Conservation (phyloP, 1,140 invertebrate species). For the Monochamus saltuarius region DNA sequence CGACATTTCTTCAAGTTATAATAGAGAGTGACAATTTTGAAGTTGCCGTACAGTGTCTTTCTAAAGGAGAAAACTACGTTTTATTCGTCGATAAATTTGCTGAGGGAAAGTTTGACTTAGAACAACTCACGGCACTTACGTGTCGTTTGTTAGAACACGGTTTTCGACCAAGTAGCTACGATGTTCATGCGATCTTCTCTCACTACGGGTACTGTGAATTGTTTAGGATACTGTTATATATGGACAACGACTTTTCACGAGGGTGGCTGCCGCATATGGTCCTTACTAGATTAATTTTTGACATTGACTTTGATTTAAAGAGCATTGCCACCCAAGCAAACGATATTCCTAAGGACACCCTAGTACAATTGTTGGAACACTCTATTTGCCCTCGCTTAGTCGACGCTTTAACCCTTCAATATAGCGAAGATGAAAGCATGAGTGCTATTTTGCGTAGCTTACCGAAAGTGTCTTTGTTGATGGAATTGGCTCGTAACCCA, state of each 20-base stretch:
- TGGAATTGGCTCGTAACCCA: slow-evolving; percentile 18
- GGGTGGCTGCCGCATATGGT: neutral
- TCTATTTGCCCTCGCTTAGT: slow-evolving; percentile 5
- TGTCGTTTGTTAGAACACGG: slow-evolving; percentile 20
- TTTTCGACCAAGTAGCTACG: slow-evolving; percentile 1
- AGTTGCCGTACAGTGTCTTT: slow-evolving; percentile 15
- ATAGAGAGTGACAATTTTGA: slow-evolving; percentile 7
- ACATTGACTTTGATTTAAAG: slow-evolving; percentile 1
- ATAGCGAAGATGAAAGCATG: neutral
- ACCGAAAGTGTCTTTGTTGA: slow-evolving; percentile 4
- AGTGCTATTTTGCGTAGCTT: slow-evolving; percentile 3
- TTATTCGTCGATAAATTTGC: slow-evolving; percentile 2
- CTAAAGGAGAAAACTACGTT: slow-evolving; percentile 1
- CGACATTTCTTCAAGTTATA: slow-evolving; percentile 17
- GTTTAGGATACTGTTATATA: slow-evolving; percentile 15
- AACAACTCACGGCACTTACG: slow-evolving; percentile 14
- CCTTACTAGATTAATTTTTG: neutral
- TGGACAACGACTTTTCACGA: neutral
- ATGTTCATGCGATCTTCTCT: slow-evolving; percentile 9
- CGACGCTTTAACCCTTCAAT: neutral
- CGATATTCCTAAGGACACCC: neutral
- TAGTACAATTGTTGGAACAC: too few species aligned
- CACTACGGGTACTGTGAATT: slow-evolving; percentile 20
- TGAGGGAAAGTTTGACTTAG: neutral
- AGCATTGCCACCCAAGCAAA: neutral